These are phyloP conservation scores for Bradysia coprophila DNA, from an alignment of 1,140 invertebrate species.

Conservation along the genomic window DNA sequence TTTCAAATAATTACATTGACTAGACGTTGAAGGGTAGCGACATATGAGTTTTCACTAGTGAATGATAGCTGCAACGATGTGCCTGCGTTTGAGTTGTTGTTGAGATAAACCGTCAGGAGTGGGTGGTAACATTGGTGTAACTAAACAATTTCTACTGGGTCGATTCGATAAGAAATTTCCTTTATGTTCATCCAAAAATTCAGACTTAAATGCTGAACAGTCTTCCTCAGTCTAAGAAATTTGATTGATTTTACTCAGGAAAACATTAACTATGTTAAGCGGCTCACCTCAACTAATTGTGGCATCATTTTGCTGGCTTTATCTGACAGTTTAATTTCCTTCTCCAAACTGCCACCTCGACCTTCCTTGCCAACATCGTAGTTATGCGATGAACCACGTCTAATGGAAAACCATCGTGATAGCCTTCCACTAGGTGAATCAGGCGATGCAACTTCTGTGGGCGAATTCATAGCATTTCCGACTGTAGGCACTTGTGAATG, in stretches of 20 bases:
- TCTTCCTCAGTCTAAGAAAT: constrained; percentile 17
- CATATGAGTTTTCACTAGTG: constrained; percentile 89
- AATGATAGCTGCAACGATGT: constrained; percentile 80
- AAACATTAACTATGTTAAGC: constrained; percentile 4
- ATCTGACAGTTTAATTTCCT: constrained; percentile 7
- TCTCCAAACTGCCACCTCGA: constrained; percentile 4
- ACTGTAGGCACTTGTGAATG: constrained; percentile 37
- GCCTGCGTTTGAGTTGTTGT: constrained; percentile 70
- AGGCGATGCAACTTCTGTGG: constrained; percentile 26
- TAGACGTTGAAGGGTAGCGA: constrained; percentile 75
- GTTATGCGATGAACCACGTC: constrained; percentile 57
- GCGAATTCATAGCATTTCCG: constrained; percentile 29
- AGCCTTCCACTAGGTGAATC: constrained; percentile 48
- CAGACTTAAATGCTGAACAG: too few species aligned
- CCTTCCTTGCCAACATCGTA: constrained; percentile 40
- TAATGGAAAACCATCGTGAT: constrained; percentile 67
- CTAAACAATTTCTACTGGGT: too few species aligned
- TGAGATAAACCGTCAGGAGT: constrained; percentile 55
- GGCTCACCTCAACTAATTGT: constrained; percentile 49
- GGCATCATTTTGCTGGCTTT: constrained; percentile 42
- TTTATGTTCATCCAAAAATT: too few species aligned
- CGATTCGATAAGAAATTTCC: too few species aligned
- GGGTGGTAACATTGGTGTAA: constrained; percentile 57
- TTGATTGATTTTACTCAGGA: too few species aligned
- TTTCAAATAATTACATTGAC: constrained; percentile 55